Evolutionary conservation across 2,797 vertebrate genomes (phyloP).

Genomic region (Acanthurus lineatus): DNA sequence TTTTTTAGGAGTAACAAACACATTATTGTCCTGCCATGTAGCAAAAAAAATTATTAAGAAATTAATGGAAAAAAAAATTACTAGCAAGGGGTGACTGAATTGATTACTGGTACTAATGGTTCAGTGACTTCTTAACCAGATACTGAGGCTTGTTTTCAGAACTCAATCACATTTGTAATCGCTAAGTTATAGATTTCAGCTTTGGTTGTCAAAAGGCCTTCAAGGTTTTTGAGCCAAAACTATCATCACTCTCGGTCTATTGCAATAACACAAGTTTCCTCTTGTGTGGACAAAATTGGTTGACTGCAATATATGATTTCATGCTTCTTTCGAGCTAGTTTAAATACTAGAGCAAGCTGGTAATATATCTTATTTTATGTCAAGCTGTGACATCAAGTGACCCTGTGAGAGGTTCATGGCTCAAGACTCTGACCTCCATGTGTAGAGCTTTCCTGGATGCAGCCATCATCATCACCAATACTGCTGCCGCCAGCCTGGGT

Average conservation of each 20-base stretch:
- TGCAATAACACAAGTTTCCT: neutral
- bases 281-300: neutral
- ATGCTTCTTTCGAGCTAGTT: conserved; percentile 2
- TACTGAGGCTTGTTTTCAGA: conserved; percentile 1
- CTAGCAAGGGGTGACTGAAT: neutral
- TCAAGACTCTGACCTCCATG: conserved; percentile 68
- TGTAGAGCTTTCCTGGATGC: conserved; percentile 47
- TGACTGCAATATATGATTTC: neutral
- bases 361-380: neutral
- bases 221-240: neutral
- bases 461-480: conserved; percentile 20
- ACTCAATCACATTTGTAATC: neutral
- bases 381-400: neutral
- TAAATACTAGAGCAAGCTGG: neutral
- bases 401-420: neutral
- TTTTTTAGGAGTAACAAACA: no score
- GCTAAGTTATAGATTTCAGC: neutral
- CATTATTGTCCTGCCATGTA: no score
- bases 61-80: no score
- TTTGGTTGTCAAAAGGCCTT: neutral
- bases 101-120: conserved; percentile 1
- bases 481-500: conserved; percentile 76
- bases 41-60: no score
- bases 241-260: neutral
- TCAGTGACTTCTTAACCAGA: neutral